Percentiles rank a stretch among this genome's conserved stretches.
These are phyloP conservation scores for Notodonta dromedarius DNA, from an alignment of 2,888 invertebrate genomes.

Conservation along the genomic window DNA sequence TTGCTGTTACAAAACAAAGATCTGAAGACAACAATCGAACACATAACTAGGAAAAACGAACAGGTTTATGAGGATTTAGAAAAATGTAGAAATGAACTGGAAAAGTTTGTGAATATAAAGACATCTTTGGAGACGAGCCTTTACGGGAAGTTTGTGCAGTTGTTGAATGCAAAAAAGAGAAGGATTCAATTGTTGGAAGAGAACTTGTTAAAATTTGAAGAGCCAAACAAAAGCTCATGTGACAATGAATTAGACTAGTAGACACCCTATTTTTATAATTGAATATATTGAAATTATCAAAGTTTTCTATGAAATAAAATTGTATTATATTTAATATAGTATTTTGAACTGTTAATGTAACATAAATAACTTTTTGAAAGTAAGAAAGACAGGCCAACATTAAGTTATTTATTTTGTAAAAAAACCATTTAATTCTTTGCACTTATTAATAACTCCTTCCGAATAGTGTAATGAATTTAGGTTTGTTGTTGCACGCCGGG, in stretches of 20 bases:
- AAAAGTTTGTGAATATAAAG: conserved; percentile 58
- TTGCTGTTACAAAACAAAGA: conserved; percentile 56
- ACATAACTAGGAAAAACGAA: conserved; percentile 33
- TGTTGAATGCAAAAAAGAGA: conserved; percentile 69
- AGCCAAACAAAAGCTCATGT: conserved; percentile 7
- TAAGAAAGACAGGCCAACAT: conserved; percentile 16
- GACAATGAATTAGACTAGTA: conserved; percentile 6
- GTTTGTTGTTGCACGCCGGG: conserved; percentile 91
- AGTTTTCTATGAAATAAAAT: too few relatives aligned
- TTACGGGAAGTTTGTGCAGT: conserved; percentile 67
- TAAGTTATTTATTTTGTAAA: conserved; percentile 49
- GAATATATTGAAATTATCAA: not conserved
- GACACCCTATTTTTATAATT: not conserved
- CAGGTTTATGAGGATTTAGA: conserved; percentile 45
- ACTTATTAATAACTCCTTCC: conserved; percentile 93
- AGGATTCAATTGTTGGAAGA: conserved; percentile 65
- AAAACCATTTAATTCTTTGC: conserved; percentile 34
- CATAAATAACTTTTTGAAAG: too few relatives aligned
- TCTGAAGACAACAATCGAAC: conserved; percentile 38
- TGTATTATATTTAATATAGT: too few relatives aligned
- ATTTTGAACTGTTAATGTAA: too few relatives aligned
- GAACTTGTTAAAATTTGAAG: conserved; percentile 43
- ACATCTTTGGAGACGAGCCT: conserved; percentile 54
- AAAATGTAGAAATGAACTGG: conserved; percentile 54
- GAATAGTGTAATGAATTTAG: conserved; percentile 95